phyloP scores from a whole-genome alignment of 2,888 invertebrate genomes.

The Heliconius hortense region DNA sequence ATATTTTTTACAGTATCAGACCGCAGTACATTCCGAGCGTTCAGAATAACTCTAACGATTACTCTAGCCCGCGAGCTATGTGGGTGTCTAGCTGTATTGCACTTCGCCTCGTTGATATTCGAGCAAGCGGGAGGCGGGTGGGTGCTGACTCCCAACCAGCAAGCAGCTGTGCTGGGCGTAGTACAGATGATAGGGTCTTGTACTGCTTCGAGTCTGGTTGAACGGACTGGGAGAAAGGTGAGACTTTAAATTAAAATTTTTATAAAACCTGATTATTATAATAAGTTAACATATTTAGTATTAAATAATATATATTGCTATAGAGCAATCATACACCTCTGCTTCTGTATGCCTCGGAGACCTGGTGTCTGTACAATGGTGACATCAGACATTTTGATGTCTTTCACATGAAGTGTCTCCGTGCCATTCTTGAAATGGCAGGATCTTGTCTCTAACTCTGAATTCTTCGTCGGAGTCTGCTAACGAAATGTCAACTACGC shows the following conservation, averaged over 20 bases:
- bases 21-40: slow-evolving; percentile 71
- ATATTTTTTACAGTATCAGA: slow-evolving; percentile 58
- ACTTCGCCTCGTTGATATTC: slow-evolving; percentile 77
- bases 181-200: slow-evolving; percentile 72
- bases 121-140: slow-evolving; percentile 58
- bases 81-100: slow-evolving; percentile 72
- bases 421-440: too few relatives aligned
- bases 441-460: too few relatives aligned
- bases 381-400: too few relatives aligned
- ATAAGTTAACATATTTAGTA: too few relatives aligned
- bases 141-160: slow-evolving; percentile 69
- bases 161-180: slow-evolving; percentile 65
- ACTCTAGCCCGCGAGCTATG: slow-evolving; percentile 72
- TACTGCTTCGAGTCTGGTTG: slow-evolving; percentile 70
- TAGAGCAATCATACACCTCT: too few relatives aligned
- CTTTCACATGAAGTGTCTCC: too few relatives aligned
- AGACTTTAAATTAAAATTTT: background rate
- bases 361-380: too few relatives aligned
- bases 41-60: slow-evolving; percentile 78
- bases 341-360: too few relatives aligned
- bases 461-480: too few relatives aligned
- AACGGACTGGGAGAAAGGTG: slow-evolving; percentile 73
- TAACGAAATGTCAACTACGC: too few relatives aligned
- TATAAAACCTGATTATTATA: too few relatives aligned
- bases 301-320: too few relatives aligned